Percentiles rank a stretch among this genome's conserved stretches.
Conservation (phyloP, 53 echinoderm and acorn worm genomes). For the Echinometra lucunter region DNA sequence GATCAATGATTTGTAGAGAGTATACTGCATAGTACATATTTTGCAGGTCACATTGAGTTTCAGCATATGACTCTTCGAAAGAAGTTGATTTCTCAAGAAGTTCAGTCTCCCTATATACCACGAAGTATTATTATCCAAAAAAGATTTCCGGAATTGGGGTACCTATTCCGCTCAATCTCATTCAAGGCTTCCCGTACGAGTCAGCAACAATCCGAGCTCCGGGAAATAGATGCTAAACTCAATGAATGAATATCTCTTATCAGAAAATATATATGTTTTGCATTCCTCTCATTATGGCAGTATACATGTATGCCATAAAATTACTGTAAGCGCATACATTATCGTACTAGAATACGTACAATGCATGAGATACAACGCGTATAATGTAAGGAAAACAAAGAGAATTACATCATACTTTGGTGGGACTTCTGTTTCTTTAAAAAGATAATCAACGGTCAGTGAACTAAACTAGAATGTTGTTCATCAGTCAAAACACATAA, state of each 20-base stretch:
- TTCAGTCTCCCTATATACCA: constrained; percentile 2
- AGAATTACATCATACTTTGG: neutral
- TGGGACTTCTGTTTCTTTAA: neutral
- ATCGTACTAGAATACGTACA: no score
- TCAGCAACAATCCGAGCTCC: neutral
- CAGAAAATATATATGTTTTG: no score
- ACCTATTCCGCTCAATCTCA: neutral
- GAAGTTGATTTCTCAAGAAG: neutral
- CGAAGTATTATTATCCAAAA: constrained; percentile 14
- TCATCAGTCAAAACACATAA: neutral
- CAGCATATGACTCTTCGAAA: neutral
- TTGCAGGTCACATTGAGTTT: neutral
- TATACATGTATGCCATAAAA: no score
- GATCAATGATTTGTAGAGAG: neutral
- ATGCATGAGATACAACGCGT: no score
- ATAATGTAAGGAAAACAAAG: no score
- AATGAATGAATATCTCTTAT: neutral
- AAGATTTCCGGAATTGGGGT: constrained; percentile 31
- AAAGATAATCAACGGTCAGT: neutral
- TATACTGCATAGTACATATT: neutral
- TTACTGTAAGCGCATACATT: no score
- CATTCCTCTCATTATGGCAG: no score
- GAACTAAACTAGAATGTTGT: constrained; percentile 10
- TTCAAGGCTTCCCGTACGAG: neutral
- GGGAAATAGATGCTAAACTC: neutral